Base-by-base conservation (phyloP, 2,888 invertebrate species). In the Microctonus brassicae region DNA sequence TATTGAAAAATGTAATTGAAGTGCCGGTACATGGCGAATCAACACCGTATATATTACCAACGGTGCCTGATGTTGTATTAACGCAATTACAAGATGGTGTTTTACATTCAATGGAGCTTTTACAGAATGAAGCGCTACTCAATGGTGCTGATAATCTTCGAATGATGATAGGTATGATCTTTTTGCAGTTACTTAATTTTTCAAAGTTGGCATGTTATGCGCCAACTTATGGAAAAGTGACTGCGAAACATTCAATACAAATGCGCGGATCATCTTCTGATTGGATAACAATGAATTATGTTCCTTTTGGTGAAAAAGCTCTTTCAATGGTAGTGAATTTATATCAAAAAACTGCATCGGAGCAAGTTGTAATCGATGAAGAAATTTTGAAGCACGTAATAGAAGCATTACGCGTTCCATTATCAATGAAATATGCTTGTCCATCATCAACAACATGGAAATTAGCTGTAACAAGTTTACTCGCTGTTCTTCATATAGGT, bases 61-160 rank as follows among this genome's bases (percentile, higher is more conserved):
- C 94, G 0, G 91, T 93, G 63, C 91, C 94, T 62, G 97, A 97
- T 84, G 92, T 94, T 47, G 91, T 94, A 79, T 89, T 95, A 72
- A 95, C 94, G 0, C 94, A 95, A 9, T 89, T 96, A 71, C 96
- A 97, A 85, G 95, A 96, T 81, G 94, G 95, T 62, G 92, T 95
- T 53, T 88, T 97, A 26, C 95, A 96, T 83, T 94, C 96, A 73
- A 93, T 98, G 87, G 96, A 97, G 77, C 91, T 94, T 29, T 90
- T 98, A 66, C 95, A 96, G 83, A 95, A 96, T 89, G 93, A 93
- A 88, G 92, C 91, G 4, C n/a, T n/a, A n/a, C 88, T 91, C 70
- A 88, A 89, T 29, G 90, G 90, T 42, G 57, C 90, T 33, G 90
- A 90, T 20, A 89, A 90, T 77, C 88, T 92, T 78, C 90, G 90